These are phyloP conservation scores for Pseudomyrmex pallidus DNA, from an alignment of 1,140 invertebrate species.

Conservation along the genomic window DNA sequence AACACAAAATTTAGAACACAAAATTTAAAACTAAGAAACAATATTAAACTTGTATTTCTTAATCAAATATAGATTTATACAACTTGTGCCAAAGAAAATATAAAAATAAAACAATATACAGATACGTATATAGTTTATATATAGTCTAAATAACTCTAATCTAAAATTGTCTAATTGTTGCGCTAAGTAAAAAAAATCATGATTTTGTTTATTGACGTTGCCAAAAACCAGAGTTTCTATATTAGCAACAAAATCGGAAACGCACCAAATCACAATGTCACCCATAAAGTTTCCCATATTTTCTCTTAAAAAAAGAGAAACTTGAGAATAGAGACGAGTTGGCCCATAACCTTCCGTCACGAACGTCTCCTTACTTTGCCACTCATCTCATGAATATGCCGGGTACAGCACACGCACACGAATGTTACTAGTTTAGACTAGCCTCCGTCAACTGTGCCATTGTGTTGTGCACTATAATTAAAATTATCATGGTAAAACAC, in stretches of 20 bases:
- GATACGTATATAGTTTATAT: too few relatives aligned
- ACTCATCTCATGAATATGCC: slow-evolving; percentile 3
- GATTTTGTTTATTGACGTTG: too few relatives aligned
- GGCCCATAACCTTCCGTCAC: slow-evolving; percentile 60
- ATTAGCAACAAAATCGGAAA: slow-evolving; percentile 31
- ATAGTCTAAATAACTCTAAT: too few relatives aligned
- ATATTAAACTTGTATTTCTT: too few relatives aligned
- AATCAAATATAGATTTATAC: too few relatives aligned
- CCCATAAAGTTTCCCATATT: slow-evolving; percentile 83
- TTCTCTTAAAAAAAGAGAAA: slow-evolving; percentile 51
- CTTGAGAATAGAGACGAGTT: slow-evolving; percentile 31
- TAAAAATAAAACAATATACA: too few relatives aligned
- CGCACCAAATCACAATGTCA: slow-evolving; percentile 83
- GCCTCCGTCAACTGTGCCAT: background rate
- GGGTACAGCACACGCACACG: too few relatives aligned
- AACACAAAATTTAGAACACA: background rate
- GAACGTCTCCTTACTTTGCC: background rate
- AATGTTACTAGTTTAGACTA: background rate
- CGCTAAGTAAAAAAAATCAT: too few relatives aligned
- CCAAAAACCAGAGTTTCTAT: too few relatives aligned
- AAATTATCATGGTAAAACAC: background rate
- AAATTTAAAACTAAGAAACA: background rate
- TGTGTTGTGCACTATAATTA: background rate
- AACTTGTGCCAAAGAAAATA: too few relatives aligned
- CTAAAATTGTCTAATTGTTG: too few relatives aligned